A percentile compares a stretch with the other conserved stretches of the same genome.
phyloP scores from a whole-genome alignment of 2,797 vertebrate species.

The Melanotaenia maccullochi region DNA sequence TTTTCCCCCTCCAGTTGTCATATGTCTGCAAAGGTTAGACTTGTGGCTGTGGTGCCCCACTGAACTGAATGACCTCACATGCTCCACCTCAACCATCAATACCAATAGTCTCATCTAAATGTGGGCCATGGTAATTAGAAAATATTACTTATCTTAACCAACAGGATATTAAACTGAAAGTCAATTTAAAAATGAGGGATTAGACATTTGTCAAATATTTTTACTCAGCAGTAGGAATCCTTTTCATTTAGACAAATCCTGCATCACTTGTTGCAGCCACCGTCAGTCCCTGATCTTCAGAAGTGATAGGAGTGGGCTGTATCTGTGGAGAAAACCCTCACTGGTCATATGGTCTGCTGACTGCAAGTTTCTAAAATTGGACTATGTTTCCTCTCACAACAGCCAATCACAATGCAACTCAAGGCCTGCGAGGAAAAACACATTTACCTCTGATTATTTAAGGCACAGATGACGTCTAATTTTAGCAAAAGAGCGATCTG shows the following conservation, averaged over 20 bases:
- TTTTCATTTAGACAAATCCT: neutral
- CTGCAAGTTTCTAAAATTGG: slow-evolving; percentile 62
- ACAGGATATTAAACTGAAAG: too few relatives aligned
- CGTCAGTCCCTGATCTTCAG: neutral
- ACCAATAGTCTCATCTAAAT: neutral
- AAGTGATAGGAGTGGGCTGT: neutral
- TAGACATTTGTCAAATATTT: too few relatives aligned
- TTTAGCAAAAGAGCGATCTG: slow-evolving; percentile 18
- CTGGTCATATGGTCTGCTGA: slow-evolving; percentile 49
- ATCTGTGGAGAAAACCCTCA: slow-evolving; percentile 22
- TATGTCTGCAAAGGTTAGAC: neutral
- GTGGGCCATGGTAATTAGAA: neutral
- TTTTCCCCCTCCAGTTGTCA: neutral
- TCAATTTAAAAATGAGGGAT: neutral
- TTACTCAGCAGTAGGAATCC: too few relatives aligned
- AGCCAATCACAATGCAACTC: slow-evolving; percentile 55
- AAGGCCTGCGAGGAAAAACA: slow-evolving; percentile 36
- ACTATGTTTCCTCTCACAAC: slow-evolving; percentile 36
- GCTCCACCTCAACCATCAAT: neutral
- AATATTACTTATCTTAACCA: too few relatives aligned
- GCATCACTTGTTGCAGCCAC: neutral
- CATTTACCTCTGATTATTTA: slow-evolving; percentile 49
- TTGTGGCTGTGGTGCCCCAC: neutral
- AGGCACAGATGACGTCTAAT: slow-evolving; percentile 4
- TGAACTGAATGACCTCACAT: neutral